Evolutionary conservation across 2,113 vertebrate species (phyloP).

Genomic region (Mirounga angustirostris): DNA sequence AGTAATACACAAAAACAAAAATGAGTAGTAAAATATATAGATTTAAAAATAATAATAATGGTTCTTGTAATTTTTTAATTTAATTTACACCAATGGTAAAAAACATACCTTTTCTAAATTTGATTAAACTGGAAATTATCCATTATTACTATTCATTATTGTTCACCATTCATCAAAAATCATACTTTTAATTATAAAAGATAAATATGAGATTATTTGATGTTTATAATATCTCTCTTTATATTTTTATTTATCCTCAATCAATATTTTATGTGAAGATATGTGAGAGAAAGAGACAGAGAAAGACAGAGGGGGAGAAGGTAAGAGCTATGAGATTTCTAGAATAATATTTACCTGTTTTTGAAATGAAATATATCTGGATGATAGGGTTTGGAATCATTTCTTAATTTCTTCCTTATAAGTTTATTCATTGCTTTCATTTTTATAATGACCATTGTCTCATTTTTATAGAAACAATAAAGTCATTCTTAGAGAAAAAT

Average conservation of each 20-base stretch:
- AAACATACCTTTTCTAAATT: background rate
- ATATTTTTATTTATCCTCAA: background rate
- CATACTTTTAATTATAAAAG: conserved; percentile 18
- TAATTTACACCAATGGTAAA: background rate
- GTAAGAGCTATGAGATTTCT: background rate
- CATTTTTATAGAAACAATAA: conserved; percentile 39
- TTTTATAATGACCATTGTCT: conserved; percentile 1
- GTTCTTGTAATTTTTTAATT: background rate
- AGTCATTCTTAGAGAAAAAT: conserved; percentile 15
- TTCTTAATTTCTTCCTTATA: background rate
- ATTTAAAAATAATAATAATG: conserved; percentile 8
- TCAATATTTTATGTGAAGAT: background rate
- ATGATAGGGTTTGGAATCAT: background rate
- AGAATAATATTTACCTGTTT: background rate
- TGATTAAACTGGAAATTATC: conserved; percentile 9
- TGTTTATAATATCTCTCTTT: background rate
- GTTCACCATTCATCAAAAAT: background rate
- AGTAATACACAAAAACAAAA: background rate
- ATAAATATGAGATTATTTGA: background rate
- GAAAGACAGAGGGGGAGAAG: background rate
- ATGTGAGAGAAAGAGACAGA: background rate
- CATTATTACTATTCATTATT: background rate
- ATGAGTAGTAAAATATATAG: background rate
- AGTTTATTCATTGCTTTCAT: conserved; percentile 12
- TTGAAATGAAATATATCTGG: background rate